Percentiles rank a stretch among this genome's conserved stretches.
Conservation (phyloP, 2,113 vertebrate species). For the Carassius carassius region DNA sequence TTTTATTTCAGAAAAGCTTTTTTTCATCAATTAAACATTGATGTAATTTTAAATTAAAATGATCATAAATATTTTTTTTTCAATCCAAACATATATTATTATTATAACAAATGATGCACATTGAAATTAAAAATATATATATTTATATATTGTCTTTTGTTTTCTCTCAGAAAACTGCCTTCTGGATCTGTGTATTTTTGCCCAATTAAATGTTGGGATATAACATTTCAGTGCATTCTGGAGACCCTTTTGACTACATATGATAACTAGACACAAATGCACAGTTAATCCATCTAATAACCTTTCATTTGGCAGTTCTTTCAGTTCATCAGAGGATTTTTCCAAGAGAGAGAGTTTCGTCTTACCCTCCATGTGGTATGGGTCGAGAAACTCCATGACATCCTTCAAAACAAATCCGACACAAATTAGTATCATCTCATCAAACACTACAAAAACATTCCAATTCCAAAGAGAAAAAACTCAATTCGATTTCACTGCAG, state of each 20-base stretch:
- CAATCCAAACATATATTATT: too few relatives aligned
- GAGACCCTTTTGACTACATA: neutral
- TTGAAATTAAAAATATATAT: too few relatives aligned
- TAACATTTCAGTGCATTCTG: neutral
- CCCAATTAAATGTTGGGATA: neutral
- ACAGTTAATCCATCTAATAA: neutral
- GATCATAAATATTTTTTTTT: neutral
- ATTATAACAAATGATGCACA: too few relatives aligned
- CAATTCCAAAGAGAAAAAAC: neutral
- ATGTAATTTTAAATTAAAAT: neutral
- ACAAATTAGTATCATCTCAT: slow-evolving; percentile 22
- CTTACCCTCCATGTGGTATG: slow-evolving; percentile 80
- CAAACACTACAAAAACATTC: neutral
- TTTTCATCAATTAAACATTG: neutral
- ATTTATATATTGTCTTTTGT: too few relatives aligned
- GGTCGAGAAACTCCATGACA: slow-evolving; percentile 72
- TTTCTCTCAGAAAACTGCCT: neutral
- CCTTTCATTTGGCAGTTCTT: neutral
- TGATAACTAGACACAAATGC: neutral
- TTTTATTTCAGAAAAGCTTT: neutral
- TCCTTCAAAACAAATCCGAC: slow-evolving; percentile 75
- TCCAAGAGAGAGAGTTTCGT: too few relatives aligned
- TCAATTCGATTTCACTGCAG: neutral
- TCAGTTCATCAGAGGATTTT: neutral
- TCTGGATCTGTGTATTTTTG: neutral